A percentile compares a stretch with the other conserved stretches of the same genome.
Evolutionary conservation across 2,797 vertebrate species (phyloP).

Genomic region (Limosa lapponica): DNA sequence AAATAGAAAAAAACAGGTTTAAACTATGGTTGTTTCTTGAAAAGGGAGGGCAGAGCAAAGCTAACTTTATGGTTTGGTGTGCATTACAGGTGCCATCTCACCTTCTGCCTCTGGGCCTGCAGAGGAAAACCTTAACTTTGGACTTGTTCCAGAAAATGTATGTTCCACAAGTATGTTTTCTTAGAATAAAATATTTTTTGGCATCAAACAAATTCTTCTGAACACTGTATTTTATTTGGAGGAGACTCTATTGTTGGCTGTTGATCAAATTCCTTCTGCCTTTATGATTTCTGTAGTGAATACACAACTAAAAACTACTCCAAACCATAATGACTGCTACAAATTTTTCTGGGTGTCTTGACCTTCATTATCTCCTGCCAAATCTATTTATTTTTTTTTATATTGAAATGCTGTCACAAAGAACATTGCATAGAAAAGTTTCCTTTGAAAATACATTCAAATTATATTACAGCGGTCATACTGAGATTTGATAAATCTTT

Average conservation of each 20-base stretch:
- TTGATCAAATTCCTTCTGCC: background rate
- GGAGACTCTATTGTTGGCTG: background rate
- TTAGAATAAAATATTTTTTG: background rate
- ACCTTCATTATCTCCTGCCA: background rate
- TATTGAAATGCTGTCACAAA: background rate
- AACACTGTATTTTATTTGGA: background rate
- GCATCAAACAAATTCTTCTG: background rate
- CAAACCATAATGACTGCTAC: background rate
- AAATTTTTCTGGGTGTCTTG: background rate
- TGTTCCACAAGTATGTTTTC: background rate
- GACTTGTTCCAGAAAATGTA: background rate
- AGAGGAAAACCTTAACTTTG: background rate
- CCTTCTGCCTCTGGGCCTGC: background rate
- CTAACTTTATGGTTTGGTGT: rapidly evolving
- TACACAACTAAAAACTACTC: background rate
- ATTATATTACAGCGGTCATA: background rate
- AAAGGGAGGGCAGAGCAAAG: background rate
- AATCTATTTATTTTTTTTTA: background rate
- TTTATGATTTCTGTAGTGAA: background rate
- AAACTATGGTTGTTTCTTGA: background rate
- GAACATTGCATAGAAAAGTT: background rate
- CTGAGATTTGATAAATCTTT: background rate
- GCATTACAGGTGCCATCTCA: background rate
- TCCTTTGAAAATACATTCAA: background rate
- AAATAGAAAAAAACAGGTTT: background rate